phyloP scores from a whole-genome alignment of 2,888 invertebrate species.

The Busseola fusca region DNA sequence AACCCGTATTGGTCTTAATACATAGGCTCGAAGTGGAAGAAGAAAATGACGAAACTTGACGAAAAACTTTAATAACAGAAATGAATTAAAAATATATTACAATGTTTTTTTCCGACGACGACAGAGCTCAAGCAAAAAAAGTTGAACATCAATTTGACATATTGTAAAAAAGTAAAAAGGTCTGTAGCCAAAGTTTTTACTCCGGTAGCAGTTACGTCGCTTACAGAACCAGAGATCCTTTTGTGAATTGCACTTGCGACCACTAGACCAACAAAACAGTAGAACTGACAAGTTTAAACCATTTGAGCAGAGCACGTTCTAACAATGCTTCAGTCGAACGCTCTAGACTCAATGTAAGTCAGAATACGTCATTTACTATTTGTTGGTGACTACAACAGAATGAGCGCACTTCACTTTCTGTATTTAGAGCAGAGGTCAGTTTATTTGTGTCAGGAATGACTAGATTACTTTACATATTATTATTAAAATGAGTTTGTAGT shows the following conservation, averaged over 20 bases:
- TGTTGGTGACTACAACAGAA: conserved; percentile 6
- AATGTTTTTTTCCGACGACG: no score
- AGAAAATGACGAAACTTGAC: no score
- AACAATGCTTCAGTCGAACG: conserved; percentile 13
- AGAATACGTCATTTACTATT: conserved; percentile 12
- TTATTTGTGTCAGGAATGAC: conserved; percentile 15
- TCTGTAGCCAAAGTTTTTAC: no score
- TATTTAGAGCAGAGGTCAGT: conserved; percentile 29
- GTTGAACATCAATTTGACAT: no score
- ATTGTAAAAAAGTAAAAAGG: no score
- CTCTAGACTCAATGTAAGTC: conserved; percentile 7
- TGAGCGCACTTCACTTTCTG: conserved; percentile 26
- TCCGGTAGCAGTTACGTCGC: no score
- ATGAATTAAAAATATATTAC: no score
- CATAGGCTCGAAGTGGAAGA: no score
- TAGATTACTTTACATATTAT: background rate
- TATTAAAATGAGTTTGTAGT: background rate
- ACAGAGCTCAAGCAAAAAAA: no score
- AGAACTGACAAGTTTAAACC: conserved; percentile 2
- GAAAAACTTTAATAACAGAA: no score
- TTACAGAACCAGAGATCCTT: background rate
- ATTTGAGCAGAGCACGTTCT: conserved; percentile 13
- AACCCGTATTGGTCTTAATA: no score
- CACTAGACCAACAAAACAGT: background rate
- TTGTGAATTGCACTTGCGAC: background rate